phyloP scores from a whole-genome alignment of 2,888 invertebrate species.

The Drosophila aldrichi region DNA sequence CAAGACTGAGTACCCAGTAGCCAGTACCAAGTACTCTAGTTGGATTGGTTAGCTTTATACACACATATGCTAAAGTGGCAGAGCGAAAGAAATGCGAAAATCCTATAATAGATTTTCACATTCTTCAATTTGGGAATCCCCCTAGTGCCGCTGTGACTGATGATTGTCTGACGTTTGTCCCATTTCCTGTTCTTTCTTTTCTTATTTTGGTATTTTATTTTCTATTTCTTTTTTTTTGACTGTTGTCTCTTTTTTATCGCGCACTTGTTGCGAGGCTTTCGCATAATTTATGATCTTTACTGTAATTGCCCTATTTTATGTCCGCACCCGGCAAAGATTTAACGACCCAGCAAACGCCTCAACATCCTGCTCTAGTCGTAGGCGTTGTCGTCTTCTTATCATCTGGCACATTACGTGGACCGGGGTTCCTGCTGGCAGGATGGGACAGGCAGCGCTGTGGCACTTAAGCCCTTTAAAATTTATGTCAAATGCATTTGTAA shows the following conservation, averaged over 20 bases:
- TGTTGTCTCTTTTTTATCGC: conserved; percentile 52
- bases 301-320: conserved; percentile 75
- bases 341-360: conserved; percentile 34
- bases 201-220: background rate
- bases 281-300: conserved; percentile 75
- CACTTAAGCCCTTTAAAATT: conserved; percentile 77
- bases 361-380: conserved; percentile 1
- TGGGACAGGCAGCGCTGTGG: conserved; percentile 26
- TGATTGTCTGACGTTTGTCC: conserved; percentile 63
- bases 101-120: conserved; percentile 32
- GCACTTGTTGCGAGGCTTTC: conserved; percentile 69
- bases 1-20: conserved; percentile 25
- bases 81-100: conserved; percentile 13
- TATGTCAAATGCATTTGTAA: conserved; percentile 82
- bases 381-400: conserved; percentile 60
- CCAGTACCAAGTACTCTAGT: conserved; percentile 14
- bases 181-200: conserved; percentile 14
- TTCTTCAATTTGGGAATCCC: conserved; percentile 55
- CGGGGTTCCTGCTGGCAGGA: background rate
- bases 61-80: conserved; percentile 30
- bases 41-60: conserved; percentile 22
- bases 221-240: conserved; percentile 19
- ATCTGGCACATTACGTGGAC: conserved; percentile 49
- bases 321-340: conserved; percentile 60
- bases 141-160: conserved; percentile 60